A percentile compares a stretch with the other conserved stretches of the same genome.
phyloP scores from a whole-genome alignment of 2,797 vertebrate species.

The Pempheris klunzingeri region DNA sequence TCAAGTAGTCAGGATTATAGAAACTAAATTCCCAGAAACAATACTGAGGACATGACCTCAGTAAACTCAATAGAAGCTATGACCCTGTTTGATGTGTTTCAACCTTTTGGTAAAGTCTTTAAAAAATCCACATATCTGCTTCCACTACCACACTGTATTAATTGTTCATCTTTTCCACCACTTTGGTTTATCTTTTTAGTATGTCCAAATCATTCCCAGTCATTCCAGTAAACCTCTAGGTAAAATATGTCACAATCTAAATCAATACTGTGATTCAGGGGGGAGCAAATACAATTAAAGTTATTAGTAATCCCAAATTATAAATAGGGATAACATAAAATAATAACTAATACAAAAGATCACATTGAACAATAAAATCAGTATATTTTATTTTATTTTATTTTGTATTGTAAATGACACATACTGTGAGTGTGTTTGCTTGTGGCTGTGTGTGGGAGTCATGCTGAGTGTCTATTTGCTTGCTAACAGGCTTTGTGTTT shows the following conservation, averaged over 20 bases:
- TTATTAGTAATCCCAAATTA: not conserved
- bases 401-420: not conserved
- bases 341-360: not conserved
- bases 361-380: not conserved
- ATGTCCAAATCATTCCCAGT: not conserved
- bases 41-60: not conserved
- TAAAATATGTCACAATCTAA: slow-evolving; percentile 4
- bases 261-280: not conserved
- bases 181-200: not conserved
- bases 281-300: not conserved
- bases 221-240: not conserved
- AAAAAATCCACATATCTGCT: not conserved
- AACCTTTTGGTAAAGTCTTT: too few relatives aligned
- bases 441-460: slow-evolving; percentile 2
- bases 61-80: not conserved
- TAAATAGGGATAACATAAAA: not conserved
- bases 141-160: not conserved
- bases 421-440: not conserved
- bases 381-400: too few relatives aligned
- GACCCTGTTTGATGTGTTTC: not conserved
- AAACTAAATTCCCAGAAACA: not conserved
- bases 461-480: slow-evolving; percentile 2
- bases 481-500: slow-evolving; percentile 3
- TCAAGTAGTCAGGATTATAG: too few relatives aligned
- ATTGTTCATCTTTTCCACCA: not conserved